Evolutionary conservation across 2,797 vertebrate genomes (phyloP), one percentile per base, ranked within the genome.

Genomic region (Sciurus vulgaris): DNA sequence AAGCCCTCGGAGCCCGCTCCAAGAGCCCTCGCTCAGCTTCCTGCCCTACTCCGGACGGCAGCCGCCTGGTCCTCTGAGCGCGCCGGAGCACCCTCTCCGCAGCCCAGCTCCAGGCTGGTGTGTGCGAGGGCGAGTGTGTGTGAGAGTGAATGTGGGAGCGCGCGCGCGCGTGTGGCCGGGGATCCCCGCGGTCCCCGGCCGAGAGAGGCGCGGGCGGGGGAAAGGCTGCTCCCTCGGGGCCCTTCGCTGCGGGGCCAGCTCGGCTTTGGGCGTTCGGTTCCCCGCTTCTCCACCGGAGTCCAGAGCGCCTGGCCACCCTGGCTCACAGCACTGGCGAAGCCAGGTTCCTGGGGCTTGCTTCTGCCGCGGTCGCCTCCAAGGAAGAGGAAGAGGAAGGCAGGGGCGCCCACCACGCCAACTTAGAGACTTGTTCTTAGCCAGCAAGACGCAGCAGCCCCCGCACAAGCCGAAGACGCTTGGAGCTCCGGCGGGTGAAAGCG

Each of bases 141-240:
- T 59, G 96, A 84, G 96, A 84, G 96, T 79, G 86, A 82, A 93
- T 91, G 92, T 92, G 90, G 41, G 85, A 78, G 82, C 35, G 95
- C 54, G 96, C 93, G 93, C 97, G 86, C 89, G 95, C 92, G 86
- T 96, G 94, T 93, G 89, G 81, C 95, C 89, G 97, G 97, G 97
- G 96, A 97, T 97, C 97, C 97, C 97, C 97, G 93, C 96, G 93
- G 96, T 96, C 95, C 91, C 88, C 38, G 96, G 95, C 89, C 54
- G 96, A 87, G 69, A 96, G 86, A 86, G 87, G 91, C 70, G 86
- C 94, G 72, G 84, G 97, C 28, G 61, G 93, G 82, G 44, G 33
- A 65, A 65, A 74, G 87, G 77, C 86, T 93, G 97, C 96, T 95
- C 94, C 77, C 89, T 90, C 86, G 9, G 7, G 86, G 88, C 91